Evolutionary conservation across 2,797 vertebrate species (phyloP), one percentile per base, ranked within the genome.

Genomic region (Phalanger gymnotis): DNA sequence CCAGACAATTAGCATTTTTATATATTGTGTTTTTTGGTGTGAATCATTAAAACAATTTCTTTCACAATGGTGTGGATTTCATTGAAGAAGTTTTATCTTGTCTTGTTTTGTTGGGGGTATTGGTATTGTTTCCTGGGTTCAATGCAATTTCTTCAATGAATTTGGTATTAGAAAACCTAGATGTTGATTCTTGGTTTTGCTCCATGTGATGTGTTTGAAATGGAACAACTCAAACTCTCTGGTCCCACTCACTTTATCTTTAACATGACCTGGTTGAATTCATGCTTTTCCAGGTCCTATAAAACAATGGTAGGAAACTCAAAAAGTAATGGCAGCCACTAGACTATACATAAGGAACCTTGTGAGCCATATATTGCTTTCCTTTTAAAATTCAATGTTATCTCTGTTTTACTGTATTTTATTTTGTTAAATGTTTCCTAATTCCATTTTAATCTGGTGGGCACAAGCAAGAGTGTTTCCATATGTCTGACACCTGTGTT

Each of bases 181-280:
- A 4, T 94, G 93, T 94, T 57, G 90, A 91, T 56, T 40, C 96
- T n/a, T 95, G 61, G 22, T 16, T 91, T 22, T 66, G 0, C 10
- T 16, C 92, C 14, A 10, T 51, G 90, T 25, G 52, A 73, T 28
- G 3, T 93, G 30, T n/a, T 12, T 96, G 53, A 73, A 90, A 5
- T 91, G 90, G 87, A 61, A 55, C 1, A 66, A 57, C 66, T 57
- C 3, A 40, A 91, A 55, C 54, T 95, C 47, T 90, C 25, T 91
- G 27, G 0, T 0, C 3, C 54, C 56, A 28, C 14, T 47, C 73
- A 94, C 31, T 30, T 92, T 12, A 27, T 22, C 34, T 57, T 47
- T 30, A 66, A 92, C 22, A 73, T 56, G 31, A 90, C 27, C 0
- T 7, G 34, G 5, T 87, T 94, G 30, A 2, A 55, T 73, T 47